Conservation (phyloP, 2,888 invertebrate genomes). For the Melanostoma mellinum region DNA sequence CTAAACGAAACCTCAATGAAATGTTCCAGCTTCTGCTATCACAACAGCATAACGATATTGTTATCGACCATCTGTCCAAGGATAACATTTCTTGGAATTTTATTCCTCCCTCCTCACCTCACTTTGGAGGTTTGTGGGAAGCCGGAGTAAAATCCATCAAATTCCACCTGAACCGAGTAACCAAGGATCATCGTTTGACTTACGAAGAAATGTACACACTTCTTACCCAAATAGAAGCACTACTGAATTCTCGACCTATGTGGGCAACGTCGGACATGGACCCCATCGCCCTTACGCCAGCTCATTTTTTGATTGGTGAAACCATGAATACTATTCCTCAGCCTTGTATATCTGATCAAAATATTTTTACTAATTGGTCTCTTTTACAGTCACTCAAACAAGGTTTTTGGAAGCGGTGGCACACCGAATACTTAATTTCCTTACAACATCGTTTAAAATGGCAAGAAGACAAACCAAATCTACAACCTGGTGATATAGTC, state of each 20-base stretch:
- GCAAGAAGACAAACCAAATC: neutral
- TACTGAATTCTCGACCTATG: too few relatives aligned
- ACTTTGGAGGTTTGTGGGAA: too few relatives aligned
- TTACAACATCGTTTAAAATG: slow-evolving; percentile 7
- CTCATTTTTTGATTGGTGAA: neutral
- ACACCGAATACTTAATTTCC: too few relatives aligned
- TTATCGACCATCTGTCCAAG: too few relatives aligned
- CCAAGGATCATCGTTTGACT: too few relatives aligned
- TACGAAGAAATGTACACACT: neutral
- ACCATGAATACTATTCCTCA: slow-evolving; percentile 5
- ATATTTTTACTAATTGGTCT: neutral
- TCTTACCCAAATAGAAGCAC: slow-evolving; percentile 5
- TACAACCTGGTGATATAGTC: slow-evolving; percentile 11
- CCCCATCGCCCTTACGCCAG: neutral
- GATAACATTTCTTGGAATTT: too few relatives aligned
- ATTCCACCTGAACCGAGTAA: too few relatives aligned
- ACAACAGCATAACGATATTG: neutral
- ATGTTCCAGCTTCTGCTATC: neutral
- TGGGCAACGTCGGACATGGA: slow-evolving; percentile 9
- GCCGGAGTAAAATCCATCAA: too few relatives aligned
- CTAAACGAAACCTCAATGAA: neutral
- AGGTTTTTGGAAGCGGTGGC: slow-evolving; percentile 4
- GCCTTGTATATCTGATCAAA: neutral
- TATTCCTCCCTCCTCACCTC: too few relatives aligned
- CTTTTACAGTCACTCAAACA: neutral